phyloP scores from a whole-genome alignment of 2,797 vertebrate species.

The Parotocinclus haroldoi region DNA sequence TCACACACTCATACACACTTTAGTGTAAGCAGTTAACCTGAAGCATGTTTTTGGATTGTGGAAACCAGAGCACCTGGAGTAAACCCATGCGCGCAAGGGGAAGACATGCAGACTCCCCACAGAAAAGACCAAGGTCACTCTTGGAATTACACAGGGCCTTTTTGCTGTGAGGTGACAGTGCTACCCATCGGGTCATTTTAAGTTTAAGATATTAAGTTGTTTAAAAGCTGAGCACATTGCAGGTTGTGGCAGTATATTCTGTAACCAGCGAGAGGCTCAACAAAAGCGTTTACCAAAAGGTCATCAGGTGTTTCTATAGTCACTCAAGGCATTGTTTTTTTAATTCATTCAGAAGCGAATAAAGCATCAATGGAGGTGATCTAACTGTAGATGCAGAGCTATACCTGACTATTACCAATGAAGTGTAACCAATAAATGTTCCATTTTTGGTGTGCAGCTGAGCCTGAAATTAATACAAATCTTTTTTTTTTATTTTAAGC shows the following conservation, averaged over 20 bases:
- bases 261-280: conserved; percentile 15
- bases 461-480: conserved; percentile 53
- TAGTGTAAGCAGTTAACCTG: too few relatives aligned
- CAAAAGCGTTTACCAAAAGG: neutral
- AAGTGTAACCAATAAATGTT: conserved; percentile 49
- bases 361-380: conserved; percentile 46
- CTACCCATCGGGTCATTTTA: too few relatives aligned
- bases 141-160: too few relatives aligned
- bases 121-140: too few relatives aligned
- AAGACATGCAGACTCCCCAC: too few relatives aligned
- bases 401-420: conserved; percentile 33
- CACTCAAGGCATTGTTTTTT: conserved; percentile 5
- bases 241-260: neutral
- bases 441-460: conserved; percentile 44
- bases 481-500: conserved; percentile 47
- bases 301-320: neutral
- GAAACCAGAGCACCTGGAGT: too few relatives aligned
- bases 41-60: too few relatives aligned
- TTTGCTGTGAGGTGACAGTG: too few relatives aligned
- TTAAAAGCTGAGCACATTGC: too few relatives aligned
- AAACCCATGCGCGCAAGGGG: too few relatives aligned
- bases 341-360: conserved; percentile 38
- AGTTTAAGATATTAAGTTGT: too few relatives aligned
- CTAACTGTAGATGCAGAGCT: conserved; percentile 37
- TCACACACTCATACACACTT: too few relatives aligned